Base-by-base conservation (phyloP, 2,888 invertebrate species). In the Amblyteles armatorius region DNA sequence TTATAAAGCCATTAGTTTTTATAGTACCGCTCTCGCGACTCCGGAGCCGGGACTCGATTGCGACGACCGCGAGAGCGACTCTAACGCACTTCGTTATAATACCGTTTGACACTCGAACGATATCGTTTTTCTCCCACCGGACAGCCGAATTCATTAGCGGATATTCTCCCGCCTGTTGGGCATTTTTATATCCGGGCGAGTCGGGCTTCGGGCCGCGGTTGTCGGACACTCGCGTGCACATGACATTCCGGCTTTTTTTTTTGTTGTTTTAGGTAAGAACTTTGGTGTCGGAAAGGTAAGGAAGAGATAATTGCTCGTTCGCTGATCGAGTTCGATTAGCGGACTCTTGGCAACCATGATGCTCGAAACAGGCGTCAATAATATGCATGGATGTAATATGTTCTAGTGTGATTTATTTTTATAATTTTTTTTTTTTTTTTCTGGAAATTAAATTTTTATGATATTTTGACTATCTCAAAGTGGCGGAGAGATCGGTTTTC, bases 1-100 rank as follows among this genome's bases (percentile, higher is more conserved):
- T 84, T 84, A 84, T 84, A 81, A 84, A 84, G 84, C 78, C 84
- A 84, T 84, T 81, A 84, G 84, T 78, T 81, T 84, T 84, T 84
- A 84, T 74, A 52, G 76, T 52, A 55, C 67, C 55, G 68, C 72
- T 48, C 52, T 48, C 52, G 69, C 52, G 63, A 74, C 40, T 36
- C 69, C 19, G 29, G 79, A 52, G 55, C 48, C 44, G 50, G 19
- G 33, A 4, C 33, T 19, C 44, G 29, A 55, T 40, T 11, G 65
- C 55, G 71, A 82, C 52, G 22, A 16, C 44, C 44, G 19, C 57
- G 26, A 72, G 26, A 48, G 44, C 22, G 67, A 40, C 40, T 68
- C 40, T 65, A 65, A 29, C 67, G 52, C 69, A 50, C 29, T 55
- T 60, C 60, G 60, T 60, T 40, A 65, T 67, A 76, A 78, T 68